Percentiles rank a stretch among this genome's conserved stretches.
Conservation (phyloP, 2,888 invertebrate species). For the Caenorhabditis panamensis region DNA sequence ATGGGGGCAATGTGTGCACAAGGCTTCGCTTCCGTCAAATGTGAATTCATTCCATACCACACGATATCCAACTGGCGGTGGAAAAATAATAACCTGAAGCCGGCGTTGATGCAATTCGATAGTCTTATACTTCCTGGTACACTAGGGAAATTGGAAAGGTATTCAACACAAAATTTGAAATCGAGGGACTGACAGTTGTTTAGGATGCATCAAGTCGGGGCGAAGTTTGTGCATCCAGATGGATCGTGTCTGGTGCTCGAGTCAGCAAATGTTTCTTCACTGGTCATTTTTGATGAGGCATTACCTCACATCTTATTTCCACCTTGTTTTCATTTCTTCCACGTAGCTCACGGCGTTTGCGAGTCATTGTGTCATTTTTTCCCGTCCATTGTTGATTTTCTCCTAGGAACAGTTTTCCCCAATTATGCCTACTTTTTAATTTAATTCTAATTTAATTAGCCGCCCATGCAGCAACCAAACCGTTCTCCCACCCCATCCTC, state of each 20-base stretch:
- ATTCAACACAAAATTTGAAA: not conserved
- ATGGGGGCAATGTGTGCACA: conserved; percentile 75
- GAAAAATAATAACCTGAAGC: conserved; percentile 59
- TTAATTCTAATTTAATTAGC: conserved; percentile 41
- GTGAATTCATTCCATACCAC: conserved; percentile 75
- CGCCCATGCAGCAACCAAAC: conserved; percentile 39
- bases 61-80: conserved; percentile 76
- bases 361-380: conserved; percentile 58
- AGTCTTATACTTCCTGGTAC: conserved; percentile 59
- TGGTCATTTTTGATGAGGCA: conserved; percentile 55
- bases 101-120: conserved; percentile 62
- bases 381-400: conserved; percentile 64
- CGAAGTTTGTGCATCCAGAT: conserved; percentile 58
- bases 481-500: conserved; percentile 29
- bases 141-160: conserved; percentile 60
- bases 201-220: conserved; percentile 61
- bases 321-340: conserved; percentile 59
- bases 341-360: conserved; percentile 57
- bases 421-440: conserved; percentile 66
- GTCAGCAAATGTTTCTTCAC: conserved; percentile 50
- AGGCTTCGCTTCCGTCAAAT: conserved; percentile 62
- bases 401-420: conserved; percentile 63
- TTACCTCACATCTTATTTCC: conserved; percentile 50
- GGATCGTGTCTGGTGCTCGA: conserved; percentile 50
- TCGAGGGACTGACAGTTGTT: conserved; percentile 9